A percentile compares a stretch with the other conserved stretches of the same genome.
phyloP scores from a whole-genome alignment of 2,888 invertebrate genomes.

The Apamea epomidion region DNA sequence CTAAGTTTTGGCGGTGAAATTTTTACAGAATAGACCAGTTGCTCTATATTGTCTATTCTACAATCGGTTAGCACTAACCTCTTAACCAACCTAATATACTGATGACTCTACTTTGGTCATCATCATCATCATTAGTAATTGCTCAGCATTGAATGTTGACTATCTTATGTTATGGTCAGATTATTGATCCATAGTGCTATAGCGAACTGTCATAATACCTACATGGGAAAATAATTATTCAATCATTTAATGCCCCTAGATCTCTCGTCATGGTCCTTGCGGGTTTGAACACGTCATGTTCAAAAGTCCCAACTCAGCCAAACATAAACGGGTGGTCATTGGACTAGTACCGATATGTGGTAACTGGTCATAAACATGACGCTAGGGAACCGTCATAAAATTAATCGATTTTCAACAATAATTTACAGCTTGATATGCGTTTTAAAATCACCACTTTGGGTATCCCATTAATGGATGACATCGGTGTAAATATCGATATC shows the following conservation, averaged over 20 bases:
- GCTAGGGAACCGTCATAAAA: slow-evolving; percentile 22
- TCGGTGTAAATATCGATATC: slow-evolving; percentile 1
- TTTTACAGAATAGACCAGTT: background rate
- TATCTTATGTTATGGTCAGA: background rate
- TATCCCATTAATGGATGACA: slow-evolving; percentile 23
- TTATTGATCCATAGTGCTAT: background rate
- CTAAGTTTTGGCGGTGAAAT: background rate
- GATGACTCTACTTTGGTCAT: background rate
- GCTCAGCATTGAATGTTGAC: background rate
- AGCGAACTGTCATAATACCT: no score
- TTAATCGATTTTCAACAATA: slow-evolving; percentile 37
- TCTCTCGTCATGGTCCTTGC: background rate
- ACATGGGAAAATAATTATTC: background rate
- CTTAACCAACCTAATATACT: background rate
- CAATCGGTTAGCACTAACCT: background rate
- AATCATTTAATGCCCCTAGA: background rate
- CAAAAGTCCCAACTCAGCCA: background rate
- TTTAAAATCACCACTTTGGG: slow-evolving; percentile 37
- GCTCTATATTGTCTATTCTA: background rate
- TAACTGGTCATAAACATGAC: slow-evolving; percentile 35
- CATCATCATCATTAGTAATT: no score
- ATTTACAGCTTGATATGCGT: slow-evolving; percentile 18
- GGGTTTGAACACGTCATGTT: background rate
- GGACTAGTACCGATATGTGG: slow-evolving; percentile 14
- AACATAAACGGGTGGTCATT: background rate